Evolutionary conservation across 2,888 invertebrate genomes (phyloP).

Genomic region (Athetis lepigone): DNA sequence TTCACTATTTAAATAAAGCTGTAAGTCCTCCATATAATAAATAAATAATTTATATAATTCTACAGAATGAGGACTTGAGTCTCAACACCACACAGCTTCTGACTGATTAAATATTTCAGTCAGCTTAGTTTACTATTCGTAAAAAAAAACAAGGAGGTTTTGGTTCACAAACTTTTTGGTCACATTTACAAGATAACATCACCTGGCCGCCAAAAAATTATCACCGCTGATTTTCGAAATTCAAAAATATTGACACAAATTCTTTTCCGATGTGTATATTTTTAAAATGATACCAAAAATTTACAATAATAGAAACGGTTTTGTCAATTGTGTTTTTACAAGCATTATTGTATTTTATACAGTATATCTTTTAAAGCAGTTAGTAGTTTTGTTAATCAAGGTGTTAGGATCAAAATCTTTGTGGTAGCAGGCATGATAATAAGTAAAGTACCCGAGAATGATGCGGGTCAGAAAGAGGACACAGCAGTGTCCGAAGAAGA

Average conservation of each 20-base stretch:
- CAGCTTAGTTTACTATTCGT: not conserved
- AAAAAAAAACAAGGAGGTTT: not conserved
- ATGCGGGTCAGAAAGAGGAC: slow-evolving; percentile 59
- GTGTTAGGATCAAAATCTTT: slow-evolving; percentile 72
- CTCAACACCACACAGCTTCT: too few species aligned
- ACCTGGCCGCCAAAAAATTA: slow-evolving; percentile 14
- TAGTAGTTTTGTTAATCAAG: slow-evolving; percentile 58
- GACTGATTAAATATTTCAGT: too few species aligned
- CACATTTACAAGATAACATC: not conserved
- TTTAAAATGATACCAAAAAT: slow-evolving; percentile 76
- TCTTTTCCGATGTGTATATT: slow-evolving; percentile 63
- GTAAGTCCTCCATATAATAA: too few species aligned
- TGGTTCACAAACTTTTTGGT: slow-evolving; percentile 21
- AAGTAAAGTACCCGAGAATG: slow-evolving; percentile 74
- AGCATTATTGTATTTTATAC: slow-evolving; percentile 68
- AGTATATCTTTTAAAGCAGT: slow-evolving; percentile 52
- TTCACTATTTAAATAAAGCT: too few species aligned
- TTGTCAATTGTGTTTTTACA: slow-evolving; percentile 76
- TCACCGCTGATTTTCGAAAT: slow-evolving; percentile 63
- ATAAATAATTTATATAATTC: too few species aligned
- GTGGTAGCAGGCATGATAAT: slow-evolving; percentile 79
- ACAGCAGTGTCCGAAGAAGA: slow-evolving; percentile 46
- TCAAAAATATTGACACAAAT: slow-evolving; percentile 69
- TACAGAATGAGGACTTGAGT: too few species aligned
- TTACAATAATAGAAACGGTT: slow-evolving; percentile 75